A percentile compares a stretch with the other conserved stretches of the same genome.
phyloP scores from a whole-genome alignment of 1,140 invertebrate species.

The Euwallacea similis region DNA sequence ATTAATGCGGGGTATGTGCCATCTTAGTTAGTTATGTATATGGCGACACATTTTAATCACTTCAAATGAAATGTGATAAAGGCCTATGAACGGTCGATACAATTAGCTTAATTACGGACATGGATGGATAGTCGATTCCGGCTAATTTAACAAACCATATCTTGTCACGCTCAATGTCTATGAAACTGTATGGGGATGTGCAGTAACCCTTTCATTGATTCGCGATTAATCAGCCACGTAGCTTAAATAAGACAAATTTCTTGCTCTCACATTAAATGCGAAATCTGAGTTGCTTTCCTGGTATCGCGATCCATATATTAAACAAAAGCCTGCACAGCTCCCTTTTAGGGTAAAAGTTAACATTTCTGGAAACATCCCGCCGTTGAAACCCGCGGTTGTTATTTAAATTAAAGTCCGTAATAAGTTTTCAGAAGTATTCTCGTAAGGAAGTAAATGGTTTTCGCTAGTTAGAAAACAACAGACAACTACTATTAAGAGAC shows the following conservation, averaged over 20 bases:
- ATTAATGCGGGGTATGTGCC: constrained; percentile 31
- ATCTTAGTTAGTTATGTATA: constrained; percentile 35
- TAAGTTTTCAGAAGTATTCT: constrained; percentile 49
- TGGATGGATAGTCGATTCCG: constrained; percentile 23
- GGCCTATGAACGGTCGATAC: constrained; percentile 24
- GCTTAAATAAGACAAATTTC: not conserved
- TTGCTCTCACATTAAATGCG: not conserved
- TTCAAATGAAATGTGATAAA: constrained; percentile 26
- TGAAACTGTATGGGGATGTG: not conserved
- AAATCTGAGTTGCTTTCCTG: not conserved
- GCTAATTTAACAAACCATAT: constrained; percentile 19
- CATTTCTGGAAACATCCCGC: constrained; percentile 33
- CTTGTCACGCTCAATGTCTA: not conserved
- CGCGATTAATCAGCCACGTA: not conserved
- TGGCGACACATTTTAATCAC: constrained; percentile 30
- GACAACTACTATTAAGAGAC: constrained; percentile 47
- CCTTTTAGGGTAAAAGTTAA: constrained; percentile 22
- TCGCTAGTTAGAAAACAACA: constrained; percentile 43
- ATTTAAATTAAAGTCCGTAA: constrained; percentile 47
- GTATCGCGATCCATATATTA: constrained; percentile 21
- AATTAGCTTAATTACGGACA: constrained; percentile 32
- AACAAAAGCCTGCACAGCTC: constrained; percentile 17
- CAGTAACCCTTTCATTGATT: not conserved
- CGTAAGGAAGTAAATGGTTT: constrained; percentile 46
- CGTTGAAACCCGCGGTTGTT: constrained; percentile 37